These are phyloP conservation scores for Venustaconcha ellipsiformis DNA, from an alignment of 1,140 invertebrate genomes.

Conservation along the genomic window DNA sequence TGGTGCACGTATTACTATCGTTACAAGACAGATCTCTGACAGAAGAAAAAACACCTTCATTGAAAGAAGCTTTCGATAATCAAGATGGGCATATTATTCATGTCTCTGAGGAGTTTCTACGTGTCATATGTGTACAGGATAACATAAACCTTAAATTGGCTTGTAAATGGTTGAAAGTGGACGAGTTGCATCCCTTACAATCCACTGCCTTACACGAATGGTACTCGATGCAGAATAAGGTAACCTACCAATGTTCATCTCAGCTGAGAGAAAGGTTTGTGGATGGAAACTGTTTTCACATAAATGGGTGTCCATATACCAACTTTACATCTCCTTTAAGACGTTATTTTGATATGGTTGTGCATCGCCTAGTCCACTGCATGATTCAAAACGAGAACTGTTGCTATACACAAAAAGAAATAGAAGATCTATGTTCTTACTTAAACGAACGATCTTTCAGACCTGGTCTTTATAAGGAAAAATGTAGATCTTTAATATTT, in stretches of 20 bases:
- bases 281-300: slow-evolving; percentile 20
- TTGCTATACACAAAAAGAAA: slow-evolving; percentile 37
- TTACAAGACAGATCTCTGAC: slow-evolving; percentile 14
- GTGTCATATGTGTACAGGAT: too few relatives aligned
- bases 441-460: slow-evolving; percentile 21
- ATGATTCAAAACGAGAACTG: slow-evolving; percentile 73
- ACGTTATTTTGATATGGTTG: slow-evolving; percentile 90
- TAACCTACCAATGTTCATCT: slow-evolving; percentile 20
- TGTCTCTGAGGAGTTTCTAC: slow-evolving; percentile 4
- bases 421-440: slow-evolving; percentile 35
- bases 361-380: slow-evolving; percentile 80
- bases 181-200: slow-evolving; percentile 28
- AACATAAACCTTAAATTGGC: background rate
- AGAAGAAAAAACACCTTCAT: background rate
- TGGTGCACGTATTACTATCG: slow-evolving; percentile 10
- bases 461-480: slow-evolving; percentile 32
- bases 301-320: slow-evolving; percentile 36
- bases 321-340: slow-evolving; percentile 94
- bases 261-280: background rate
- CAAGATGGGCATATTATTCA: slow-evolving; percentile 14
- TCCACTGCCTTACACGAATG: slow-evolving; percentile 26
- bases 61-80: background rate
- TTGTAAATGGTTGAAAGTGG: slow-evolving; percentile 12
- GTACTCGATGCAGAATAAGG: slow-evolving; percentile 27
- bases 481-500: slow-evolving; percentile 26